These are phyloP conservation scores for Listrodromus nycthemerus DNA, from an alignment of 2,888 invertebrate genomes.

Conservation along the genomic window DNA sequence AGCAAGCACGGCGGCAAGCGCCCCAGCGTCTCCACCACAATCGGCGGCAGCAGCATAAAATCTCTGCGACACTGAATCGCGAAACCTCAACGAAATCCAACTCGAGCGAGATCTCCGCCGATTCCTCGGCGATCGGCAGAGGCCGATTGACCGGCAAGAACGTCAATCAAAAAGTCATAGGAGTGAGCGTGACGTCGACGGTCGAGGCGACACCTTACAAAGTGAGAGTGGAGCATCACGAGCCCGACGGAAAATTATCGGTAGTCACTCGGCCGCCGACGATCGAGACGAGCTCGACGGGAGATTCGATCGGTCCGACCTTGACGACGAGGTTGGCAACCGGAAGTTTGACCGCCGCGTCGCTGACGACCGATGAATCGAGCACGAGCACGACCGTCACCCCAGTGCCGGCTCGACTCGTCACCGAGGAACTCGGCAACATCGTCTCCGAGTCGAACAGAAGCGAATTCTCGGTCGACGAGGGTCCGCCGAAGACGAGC, in stretches of 20 bases:
- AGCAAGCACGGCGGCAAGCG: slow-evolving; percentile 43
- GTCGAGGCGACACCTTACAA: slow-evolving; percentile 86
- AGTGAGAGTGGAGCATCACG: slow-evolving; percentile 82
- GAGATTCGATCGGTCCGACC: slow-evolving; percentile 42
- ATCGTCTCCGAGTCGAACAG: slow-evolving; percentile 86
- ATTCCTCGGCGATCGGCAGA: slow-evolving; percentile 67
- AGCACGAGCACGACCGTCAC: slow-evolving; percentile 65
- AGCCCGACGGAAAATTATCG: slow-evolving; percentile 70
- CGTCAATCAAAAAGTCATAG: slow-evolving; percentile 81
- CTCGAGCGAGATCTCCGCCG: slow-evolving; percentile 57
- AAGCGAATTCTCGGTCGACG: slow-evolving; percentile 87
- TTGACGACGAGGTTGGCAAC: slow-evolving; percentile 62
- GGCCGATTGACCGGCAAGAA: slow-evolving; percentile 54
- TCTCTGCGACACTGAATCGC: slow-evolving; percentile 49
- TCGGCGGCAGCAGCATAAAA: slow-evolving; percentile 27
- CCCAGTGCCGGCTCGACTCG: slow-evolving; percentile 74
- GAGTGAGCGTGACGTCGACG: slow-evolving; percentile 87
- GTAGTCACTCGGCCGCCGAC: slow-evolving; percentile 72
- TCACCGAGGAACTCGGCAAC: slow-evolving; percentile 84
- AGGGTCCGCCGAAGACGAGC: slow-evolving; percentile 86
- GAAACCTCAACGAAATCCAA: slow-evolving; percentile 63
- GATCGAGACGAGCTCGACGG: slow-evolving; percentile 63
- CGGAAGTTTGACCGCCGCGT: slow-evolving; percentile 62
- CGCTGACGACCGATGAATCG: slow-evolving; percentile 38
- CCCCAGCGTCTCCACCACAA: slow-evolving; percentile 53